phyloP scores from a whole-genome alignment of 2,888 invertebrate species.

The Dynastes maya region DNA sequence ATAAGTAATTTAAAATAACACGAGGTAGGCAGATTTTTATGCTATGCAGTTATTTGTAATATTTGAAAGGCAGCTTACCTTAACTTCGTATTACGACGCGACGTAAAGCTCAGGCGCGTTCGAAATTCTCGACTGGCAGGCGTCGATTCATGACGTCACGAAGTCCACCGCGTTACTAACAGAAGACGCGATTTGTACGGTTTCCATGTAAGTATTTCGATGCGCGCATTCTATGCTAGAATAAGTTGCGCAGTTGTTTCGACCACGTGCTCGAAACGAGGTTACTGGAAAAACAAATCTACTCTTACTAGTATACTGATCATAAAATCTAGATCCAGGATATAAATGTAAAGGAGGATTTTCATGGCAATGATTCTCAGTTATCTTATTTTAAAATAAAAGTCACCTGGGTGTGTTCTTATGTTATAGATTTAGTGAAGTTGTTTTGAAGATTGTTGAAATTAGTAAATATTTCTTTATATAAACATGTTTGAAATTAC shows the following conservation, averaged over 20 bases:
- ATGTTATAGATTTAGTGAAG: too few relatives aligned
- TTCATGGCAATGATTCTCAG: background rate
- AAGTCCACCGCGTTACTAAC: conserved; percentile 50
- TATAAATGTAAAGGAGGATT: background rate
- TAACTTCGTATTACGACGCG: conserved; percentile 16
- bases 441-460: too few relatives aligned
- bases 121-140: conserved; percentile 16
- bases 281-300: conserved; percentile 40
- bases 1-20: background rate
- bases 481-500: too few relatives aligned
- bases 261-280: conserved; percentile 37
- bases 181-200: conserved; percentile 40
- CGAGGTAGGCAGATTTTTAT: background rate
- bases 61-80: conserved; percentile 15
- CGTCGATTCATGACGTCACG: conserved; percentile 51
- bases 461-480: too few relatives aligned
- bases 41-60: background rate
- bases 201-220: conserved; percentile 10
- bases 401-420: background rate
- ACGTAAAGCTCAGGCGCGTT: conserved; percentile 35
- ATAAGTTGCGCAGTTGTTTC: conserved; percentile 45
- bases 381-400: conserved; percentile 6
- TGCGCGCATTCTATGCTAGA: conserved; percentile 39
- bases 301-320: background rate
- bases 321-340: background rate